phyloP scores from a whole-genome alignment of 2,113 vertebrate genomes.

The Rhodinocichla rosea region DNA sequence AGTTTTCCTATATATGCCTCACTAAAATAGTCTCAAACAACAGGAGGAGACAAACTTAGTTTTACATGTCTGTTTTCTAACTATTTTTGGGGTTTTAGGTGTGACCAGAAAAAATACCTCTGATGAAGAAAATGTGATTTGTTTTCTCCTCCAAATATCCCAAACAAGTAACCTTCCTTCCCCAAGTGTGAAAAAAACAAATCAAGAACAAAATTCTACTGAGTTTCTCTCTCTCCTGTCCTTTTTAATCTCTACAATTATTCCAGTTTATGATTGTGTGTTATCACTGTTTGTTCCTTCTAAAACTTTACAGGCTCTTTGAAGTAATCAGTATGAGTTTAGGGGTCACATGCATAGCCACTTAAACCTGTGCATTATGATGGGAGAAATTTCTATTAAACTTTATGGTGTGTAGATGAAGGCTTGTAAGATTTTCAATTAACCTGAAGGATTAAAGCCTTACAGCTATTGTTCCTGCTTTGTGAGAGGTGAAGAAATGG shows the following conservation, averaged over 20 bases:
- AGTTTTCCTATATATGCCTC: neutral
- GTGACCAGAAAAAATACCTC: neutral
- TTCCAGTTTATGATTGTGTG: neutral
- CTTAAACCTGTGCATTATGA: constrained; percentile 6
- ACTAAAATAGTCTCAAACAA: neutral
- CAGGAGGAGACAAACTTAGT: neutral
- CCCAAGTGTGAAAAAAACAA: neutral
- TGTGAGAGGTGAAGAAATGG: neutral
- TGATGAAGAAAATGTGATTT: neutral
- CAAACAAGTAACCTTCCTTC: neutral
- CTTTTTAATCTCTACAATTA: neutral
- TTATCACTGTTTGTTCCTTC: neutral
- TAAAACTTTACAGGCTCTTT: neutral
- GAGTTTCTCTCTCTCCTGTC: neutral
- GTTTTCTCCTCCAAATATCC: neutral
- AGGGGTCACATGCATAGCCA: neutral
- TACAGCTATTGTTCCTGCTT: neutral
- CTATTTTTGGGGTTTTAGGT: neutral
- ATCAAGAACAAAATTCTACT: neutral
- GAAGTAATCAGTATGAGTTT: neutral
- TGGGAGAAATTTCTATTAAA: constrained; percentile 5
- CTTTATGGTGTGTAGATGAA: neutral
- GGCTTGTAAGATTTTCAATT: constrained; percentile 29
- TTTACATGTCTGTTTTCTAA: neutral
- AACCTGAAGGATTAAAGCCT: constrained; percentile 21